Base-by-base conservation (phyloP, 2,113 vertebrate species). In the Ceyx cyanopectus region DNA sequence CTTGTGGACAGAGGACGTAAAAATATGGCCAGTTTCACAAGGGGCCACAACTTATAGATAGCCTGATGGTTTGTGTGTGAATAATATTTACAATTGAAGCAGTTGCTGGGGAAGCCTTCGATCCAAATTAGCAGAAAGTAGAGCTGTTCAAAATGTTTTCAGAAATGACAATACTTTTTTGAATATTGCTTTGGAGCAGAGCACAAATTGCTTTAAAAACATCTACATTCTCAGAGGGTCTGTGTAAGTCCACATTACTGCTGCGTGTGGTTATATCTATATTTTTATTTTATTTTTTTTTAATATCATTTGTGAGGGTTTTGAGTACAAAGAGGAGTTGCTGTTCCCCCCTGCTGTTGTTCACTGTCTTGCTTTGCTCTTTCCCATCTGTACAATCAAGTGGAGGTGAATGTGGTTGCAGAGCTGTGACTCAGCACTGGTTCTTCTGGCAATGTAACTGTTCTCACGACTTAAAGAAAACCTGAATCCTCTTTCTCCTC, bases 1-100 rank as follows among this genome's bases (percentile, higher is more conserved):
- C 96, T 97, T 97, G 97, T 96, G 96, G 94, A 90, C 95, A 93
- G 83, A 94, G 75, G 78, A 87, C 91, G 4, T 95, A 92, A 92
- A 92, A 74, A 79, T 91, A 91, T 77, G 88, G 90, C 82, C 81
- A 75, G 61, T 97, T 95, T 93, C 92, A 89, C 89, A 94, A 97
- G 93, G 90, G 95, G 94, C 93, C 95, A 58, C 93, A 84, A 66
- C 93, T 95, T 96, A 91, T 68, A 94, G 96, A 94, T 93, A 94
- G 85, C 92, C 92, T 95, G 90, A 73, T 94, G 93, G 85, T 57
- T 94, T 95, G 96, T 93, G 81, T 96, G 84, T 95, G 94, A 94
- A 90, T 93, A 94, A 92, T 96, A 92, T 90, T 89, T 85, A 86
- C 65, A 32, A 93, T 96, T 95, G 91, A 96, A 98, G 95, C 88